phyloP scores from a whole-genome alignment of 2,888 invertebrate genomes.

The Gortyna flavago region DNA sequence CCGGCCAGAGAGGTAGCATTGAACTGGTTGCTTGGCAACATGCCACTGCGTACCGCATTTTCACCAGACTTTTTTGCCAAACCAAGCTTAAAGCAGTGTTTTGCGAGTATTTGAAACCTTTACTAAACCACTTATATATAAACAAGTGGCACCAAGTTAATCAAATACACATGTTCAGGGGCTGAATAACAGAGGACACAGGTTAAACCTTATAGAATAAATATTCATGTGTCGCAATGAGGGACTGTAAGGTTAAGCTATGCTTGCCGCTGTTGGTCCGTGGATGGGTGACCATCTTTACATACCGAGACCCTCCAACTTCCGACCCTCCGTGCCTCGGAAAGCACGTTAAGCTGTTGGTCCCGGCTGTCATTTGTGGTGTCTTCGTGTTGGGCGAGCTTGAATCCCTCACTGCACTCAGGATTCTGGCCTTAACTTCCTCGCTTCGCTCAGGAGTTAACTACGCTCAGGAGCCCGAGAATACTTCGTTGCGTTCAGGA shows the following conservation, averaged over 20 bases:
- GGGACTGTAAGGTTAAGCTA: neutral
- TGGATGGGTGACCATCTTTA: neutral
- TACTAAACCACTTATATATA: neutral
- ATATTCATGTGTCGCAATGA: neutral
- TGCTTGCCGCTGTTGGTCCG: neutral
- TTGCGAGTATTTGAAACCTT: slow-evolving; percentile 1
- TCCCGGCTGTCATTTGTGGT: neutral
- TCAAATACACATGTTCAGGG: neutral
- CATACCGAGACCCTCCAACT: too few species aligned
- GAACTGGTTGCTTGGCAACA: slow-evolving; percentile 10
- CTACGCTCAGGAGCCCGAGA: too few species aligned
- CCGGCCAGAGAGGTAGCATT: neutral
- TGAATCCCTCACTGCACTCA: too few species aligned
- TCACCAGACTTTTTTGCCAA: neutral
- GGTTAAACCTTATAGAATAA: neutral
- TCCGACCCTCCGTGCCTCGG: too few species aligned
- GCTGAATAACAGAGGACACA: neutral
- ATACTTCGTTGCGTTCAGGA: too few species aligned
- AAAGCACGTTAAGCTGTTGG: too few species aligned
- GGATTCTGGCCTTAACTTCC: too few species aligned
- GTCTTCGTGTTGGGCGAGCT: too few species aligned
- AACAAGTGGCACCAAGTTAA: neutral
- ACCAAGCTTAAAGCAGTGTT: neutral
- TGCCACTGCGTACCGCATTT: slow-evolving; percentile 19
- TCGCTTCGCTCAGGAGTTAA: too few species aligned